Evolutionary conservation across 2,113 vertebrate genomes (phyloP).

Genomic region (Protobothrops mucrosquamatus): DNA sequence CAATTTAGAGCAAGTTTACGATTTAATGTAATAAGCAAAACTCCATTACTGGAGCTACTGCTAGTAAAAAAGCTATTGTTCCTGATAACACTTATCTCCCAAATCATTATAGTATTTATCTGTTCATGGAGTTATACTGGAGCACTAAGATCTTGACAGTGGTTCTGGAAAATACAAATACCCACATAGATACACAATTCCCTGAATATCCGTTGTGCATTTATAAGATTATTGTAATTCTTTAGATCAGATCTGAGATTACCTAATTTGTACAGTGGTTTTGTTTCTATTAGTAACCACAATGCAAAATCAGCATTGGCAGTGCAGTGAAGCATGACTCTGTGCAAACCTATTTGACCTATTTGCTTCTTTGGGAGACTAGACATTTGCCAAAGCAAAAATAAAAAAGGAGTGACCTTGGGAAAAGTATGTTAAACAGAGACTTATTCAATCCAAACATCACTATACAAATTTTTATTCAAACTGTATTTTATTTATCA

Average conservation of each 20-base stretch:
- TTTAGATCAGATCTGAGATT: not conserved
- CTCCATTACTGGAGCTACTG: conserved; percentile 38
- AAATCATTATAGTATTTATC: conserved; percentile 37
- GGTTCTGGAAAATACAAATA: not conserved
- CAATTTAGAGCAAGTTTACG: conserved; percentile 60
- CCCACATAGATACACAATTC: not conserved
- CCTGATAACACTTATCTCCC: conserved; percentile 28
- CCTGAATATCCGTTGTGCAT: not conserved
- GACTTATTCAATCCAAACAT: not conserved
- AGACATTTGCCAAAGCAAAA: not conserved
- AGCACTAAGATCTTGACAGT: not conserved
- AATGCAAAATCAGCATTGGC: accelerated
- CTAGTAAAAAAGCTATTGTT: conserved; percentile 35
- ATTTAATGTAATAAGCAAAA: conserved; percentile 63
- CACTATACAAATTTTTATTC: not conserved
- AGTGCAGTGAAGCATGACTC: not conserved
- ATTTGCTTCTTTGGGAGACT: not conserved
- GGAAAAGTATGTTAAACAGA: not conserved
- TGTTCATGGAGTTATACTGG: conserved; percentile 25
- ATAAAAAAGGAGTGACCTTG: not conserved
- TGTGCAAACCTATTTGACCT: not conserved
- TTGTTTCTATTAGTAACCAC: accelerated
- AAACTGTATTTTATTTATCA: not conserved
- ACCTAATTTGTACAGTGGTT: not conserved
- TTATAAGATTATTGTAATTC: not conserved